phyloP scores from a whole-genome alignment of 2,888 invertebrate genomes.

The Luffia ferchaultella region DNA sequence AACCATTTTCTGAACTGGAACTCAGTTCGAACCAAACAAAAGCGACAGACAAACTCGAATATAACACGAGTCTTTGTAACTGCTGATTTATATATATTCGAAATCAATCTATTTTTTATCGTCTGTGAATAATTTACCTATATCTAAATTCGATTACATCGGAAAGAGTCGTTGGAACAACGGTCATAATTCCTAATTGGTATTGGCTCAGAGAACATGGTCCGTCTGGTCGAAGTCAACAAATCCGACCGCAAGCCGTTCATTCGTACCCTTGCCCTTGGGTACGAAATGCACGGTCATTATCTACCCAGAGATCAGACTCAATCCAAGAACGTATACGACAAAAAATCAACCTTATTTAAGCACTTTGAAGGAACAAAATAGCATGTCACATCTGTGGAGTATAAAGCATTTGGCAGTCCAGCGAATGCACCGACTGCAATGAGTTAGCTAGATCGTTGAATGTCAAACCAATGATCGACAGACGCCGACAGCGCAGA shows the following conservation, averaged over 20 bases:
- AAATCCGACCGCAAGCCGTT: slow-evolving; percentile 32
- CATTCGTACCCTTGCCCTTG: slow-evolving; percentile 55
- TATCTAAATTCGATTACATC: too few relatives aligned
- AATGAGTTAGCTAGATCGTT: slow-evolving; percentile 59
- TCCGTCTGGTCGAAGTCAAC: slow-evolving; percentile 24
- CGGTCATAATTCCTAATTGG: too few relatives aligned
- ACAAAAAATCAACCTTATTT: neutral
- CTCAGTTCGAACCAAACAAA: too few relatives aligned
- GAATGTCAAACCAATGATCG: slow-evolving; percentile 66
- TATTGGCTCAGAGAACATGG: neutral
- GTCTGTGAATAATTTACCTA: too few relatives aligned
- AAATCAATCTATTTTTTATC: too few relatives aligned
- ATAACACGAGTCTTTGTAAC: too few relatives aligned
- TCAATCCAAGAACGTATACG: neutral
- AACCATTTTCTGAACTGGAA: too few relatives aligned
- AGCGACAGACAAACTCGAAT: too few relatives aligned
- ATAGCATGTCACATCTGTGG: slow-evolving; percentile 17
- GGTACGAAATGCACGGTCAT: slow-evolving; percentile 50
- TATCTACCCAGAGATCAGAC: slow-evolving; percentile 14
- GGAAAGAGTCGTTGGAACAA: too few relatives aligned
- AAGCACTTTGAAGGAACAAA: slow-evolving; percentile 7
- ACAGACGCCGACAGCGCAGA: slow-evolving; percentile 28
- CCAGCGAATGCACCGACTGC: slow-evolving; percentile 28
- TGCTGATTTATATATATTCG: too few relatives aligned
- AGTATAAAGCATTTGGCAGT: slow-evolving; percentile 22